phyloP scores from a whole-genome alignment of 2,113 vertebrate genomes.

The Puffinus mauretanicus region DNA sequence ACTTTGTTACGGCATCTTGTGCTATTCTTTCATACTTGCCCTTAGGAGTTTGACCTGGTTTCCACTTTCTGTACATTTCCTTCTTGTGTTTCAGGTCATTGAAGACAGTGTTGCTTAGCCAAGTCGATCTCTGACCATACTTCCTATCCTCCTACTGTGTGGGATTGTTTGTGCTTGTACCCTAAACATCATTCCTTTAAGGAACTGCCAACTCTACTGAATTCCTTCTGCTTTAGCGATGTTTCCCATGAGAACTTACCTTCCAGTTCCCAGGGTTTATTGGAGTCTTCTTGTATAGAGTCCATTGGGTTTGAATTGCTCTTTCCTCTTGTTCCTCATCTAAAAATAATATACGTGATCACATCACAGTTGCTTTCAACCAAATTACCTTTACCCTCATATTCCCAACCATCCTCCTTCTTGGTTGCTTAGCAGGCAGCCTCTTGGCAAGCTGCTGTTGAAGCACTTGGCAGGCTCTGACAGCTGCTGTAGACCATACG shows the following conservation, averaged over 20 bases:
- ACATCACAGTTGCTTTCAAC: not conserved
- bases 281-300: not conserved
- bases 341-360: not conserved
- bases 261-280: not conserved
- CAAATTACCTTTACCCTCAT: not conserved
- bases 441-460: slow-evolving; percentile 42
- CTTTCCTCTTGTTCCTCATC: not conserved
- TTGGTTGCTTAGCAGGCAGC: slow-evolving; percentile 36
- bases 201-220: slow-evolving; percentile 37
- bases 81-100: slow-evolving; percentile 43
- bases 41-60: slow-evolving; percentile 6
- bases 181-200: slow-evolving; percentile 33
- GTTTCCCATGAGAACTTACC: slow-evolving; percentile 37
- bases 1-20: not conserved
- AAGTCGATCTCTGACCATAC: not conserved
- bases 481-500: not conserved
- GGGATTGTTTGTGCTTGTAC: slow-evolving; percentile 32
- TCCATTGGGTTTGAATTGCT: not conserved
- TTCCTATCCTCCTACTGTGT: slow-evolving; percentile 41
- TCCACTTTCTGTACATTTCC: slow-evolving; percentile 30
- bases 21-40: not conserved
- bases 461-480: slow-evolving; percentile 33
- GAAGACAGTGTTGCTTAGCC: not conserved
- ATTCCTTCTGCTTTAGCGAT: slow-evolving; percentile 15
- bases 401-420: not conserved